phyloP scores from a whole-genome alignment of 1,140 invertebrate genomes.

The Neoseiulus cucumeris region DNA sequence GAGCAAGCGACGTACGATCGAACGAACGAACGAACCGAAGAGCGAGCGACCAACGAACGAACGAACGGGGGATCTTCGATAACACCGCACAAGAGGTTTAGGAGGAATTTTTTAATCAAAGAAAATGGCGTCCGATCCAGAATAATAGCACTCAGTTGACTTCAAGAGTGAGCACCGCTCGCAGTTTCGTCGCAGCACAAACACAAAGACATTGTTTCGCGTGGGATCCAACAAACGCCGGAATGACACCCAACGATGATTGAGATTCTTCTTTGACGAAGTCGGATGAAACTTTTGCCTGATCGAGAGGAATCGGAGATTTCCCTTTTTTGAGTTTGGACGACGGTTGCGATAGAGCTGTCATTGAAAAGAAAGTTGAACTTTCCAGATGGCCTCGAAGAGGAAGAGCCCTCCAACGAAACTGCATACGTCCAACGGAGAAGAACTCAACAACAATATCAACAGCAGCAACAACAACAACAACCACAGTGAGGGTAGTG shows the following conservation, averaged over 20 bases:
- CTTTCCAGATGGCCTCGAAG: conserved; percentile 7
- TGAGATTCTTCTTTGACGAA: background rate
- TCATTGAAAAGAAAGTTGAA: background rate
- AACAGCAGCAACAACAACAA: background rate
- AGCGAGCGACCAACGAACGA: too few species aligned
- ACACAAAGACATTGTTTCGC: background rate
- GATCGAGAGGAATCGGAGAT: background rate
- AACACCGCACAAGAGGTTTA: background rate
- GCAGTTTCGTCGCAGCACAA: background rate
- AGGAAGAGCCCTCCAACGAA: conserved; percentile 9
- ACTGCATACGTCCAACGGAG: background rate
- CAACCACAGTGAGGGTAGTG: background rate
- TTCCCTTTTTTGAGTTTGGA: background rate
- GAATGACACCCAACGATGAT: background rate
- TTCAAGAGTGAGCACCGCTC: background rate
- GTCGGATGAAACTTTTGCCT: background rate
- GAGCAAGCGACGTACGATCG: too few species aligned
- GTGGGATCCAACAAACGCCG: background rate
- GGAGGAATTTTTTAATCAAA: background rate
- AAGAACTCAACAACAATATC: conserved; percentile 6
- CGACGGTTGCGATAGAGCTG: background rate
- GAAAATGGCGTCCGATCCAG: background rate
- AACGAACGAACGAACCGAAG: too few species aligned
- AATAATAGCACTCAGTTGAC: background rate
- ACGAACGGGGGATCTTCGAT: too few species aligned